These are phyloP conservation scores for Brenthis daphne DNA, from an alignment of 2,888 invertebrate genomes.

Conservation along the genomic window DNA sequence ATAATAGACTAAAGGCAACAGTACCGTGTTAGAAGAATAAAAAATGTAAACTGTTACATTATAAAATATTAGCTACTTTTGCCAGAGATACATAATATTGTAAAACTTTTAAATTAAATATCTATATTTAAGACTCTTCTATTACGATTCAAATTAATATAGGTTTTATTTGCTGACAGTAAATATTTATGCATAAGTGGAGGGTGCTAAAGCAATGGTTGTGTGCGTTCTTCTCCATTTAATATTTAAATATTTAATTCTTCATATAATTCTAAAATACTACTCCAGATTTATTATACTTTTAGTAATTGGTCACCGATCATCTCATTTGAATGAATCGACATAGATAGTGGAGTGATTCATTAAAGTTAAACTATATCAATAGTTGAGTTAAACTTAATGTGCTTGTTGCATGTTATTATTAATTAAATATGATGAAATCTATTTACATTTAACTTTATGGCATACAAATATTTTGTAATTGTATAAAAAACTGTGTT, in stretches of 20 bases:
- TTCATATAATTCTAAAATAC: conserved; percentile 1
- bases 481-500: conserved; percentile 47
- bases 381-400: not conserved
- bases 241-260: conserved; percentile 9
- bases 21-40: too few relatives aligned
- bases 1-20: too few relatives aligned
- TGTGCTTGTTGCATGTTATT: not conserved
- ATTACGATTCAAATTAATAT: not conserved
- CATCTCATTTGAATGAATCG: not conserved
- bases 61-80: too few relatives aligned
- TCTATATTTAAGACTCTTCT: too few relatives aligned
- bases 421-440: not conserved
- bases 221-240: conserved; percentile 24
- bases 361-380: not conserved
- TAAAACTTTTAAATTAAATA: too few relatives aligned
- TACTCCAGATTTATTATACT: not conserved
- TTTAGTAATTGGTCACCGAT: not conserved
- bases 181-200: conserved; percentile 15
- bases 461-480: conserved; percentile 48
- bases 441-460: conserved; percentile 6
- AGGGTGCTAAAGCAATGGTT: conserved; percentile 36
- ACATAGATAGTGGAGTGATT: not conserved
- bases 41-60: too few relatives aligned
- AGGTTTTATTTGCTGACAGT: not conserved
- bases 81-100: too few relatives aligned